Percentiles rank a stretch among this genome's conserved stretches.
These are phyloP conservation scores for Morelia viridis DNA, from an alignment of 2,797 vertebrate species.

Conservation along the genomic window DNA sequence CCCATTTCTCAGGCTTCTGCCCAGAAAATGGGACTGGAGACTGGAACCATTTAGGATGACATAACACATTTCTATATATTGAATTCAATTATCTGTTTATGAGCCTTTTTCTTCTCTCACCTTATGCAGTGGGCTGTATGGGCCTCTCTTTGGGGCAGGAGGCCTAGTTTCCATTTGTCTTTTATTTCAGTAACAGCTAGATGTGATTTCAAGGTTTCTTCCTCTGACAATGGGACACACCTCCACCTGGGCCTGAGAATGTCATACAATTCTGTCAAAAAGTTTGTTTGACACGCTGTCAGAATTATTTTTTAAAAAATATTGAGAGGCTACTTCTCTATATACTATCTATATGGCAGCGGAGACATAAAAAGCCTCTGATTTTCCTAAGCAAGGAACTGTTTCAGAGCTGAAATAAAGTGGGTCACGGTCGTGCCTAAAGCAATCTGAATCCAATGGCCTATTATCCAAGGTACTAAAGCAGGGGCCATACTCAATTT, in stretches of 20 bases:
- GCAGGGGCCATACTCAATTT: neutral
- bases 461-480: neutral
- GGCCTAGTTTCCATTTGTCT: neutral
- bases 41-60: neutral
- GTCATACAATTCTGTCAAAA: neutral
- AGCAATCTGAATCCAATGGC: neutral
- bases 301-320: neutral
- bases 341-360: neutral
- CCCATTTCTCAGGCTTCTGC: neutral
- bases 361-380: neutral
- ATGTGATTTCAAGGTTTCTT: neutral
- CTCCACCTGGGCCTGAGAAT: neutral
- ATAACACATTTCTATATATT: neutral
- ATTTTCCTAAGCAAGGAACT: neutral
- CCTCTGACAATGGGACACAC: neutral
- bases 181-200: neutral
- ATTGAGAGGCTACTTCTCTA: neutral
- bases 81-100: neutral
- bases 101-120: neutral
- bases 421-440: neutral
- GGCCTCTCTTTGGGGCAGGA: neutral
- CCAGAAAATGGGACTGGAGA: neutral
- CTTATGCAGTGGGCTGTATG: neutral
- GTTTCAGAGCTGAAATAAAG: neutral
- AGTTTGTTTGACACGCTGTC: neutral